Conservation (phyloP, 2,113 vertebrate species). For the Ceuthmochares aereus region DNA sequence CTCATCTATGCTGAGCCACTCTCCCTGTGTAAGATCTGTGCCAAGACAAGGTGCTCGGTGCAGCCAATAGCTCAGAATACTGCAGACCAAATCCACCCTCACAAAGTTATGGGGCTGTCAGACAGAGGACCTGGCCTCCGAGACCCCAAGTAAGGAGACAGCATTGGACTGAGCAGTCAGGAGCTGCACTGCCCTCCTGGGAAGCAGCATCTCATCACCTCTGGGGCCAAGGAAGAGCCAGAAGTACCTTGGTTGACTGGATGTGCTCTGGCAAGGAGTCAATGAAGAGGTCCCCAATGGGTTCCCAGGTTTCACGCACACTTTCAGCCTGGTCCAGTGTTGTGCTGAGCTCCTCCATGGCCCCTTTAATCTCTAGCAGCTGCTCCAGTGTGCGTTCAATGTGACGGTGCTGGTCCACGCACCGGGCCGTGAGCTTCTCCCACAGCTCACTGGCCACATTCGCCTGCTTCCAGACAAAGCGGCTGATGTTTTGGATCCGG, state of each 20-base stretch:
- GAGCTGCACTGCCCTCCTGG: background rate
- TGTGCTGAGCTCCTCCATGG: slow-evolving; percentile 88
- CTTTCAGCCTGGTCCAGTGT: slow-evolving; percentile 91
- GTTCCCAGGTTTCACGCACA: slow-evolving; percentile 91
- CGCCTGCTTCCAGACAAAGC: slow-evolving; percentile 96
- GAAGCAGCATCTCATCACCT: background rate
- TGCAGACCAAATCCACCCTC: background rate
- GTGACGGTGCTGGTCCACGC: slow-evolving; percentile 93
- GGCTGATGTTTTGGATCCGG: slow-evolving; percentile 91
- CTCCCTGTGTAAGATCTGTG: background rate
- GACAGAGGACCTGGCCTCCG: background rate
- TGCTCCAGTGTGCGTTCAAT: slow-evolving; percentile 93
- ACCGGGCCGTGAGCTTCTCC: slow-evolving; percentile 94
- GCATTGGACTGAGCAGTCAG: background rate
- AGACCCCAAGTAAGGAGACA: background rate
- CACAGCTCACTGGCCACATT: slow-evolving; percentile 95
- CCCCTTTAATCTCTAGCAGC: slow-evolving; percentile 89
- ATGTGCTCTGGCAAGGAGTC: slow-evolving; percentile 96
- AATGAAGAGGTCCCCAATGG: slow-evolving; percentile 96
- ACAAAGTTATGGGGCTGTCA: background rate
- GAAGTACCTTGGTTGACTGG: slow-evolving; percentile 89
- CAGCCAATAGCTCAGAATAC: background rate
- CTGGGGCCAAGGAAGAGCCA: background rate
- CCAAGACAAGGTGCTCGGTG: background rate
- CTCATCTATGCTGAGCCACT: background rate